A percentile compares a stretch with the other conserved stretches of the same genome.
Conservation (phyloP, 2,888 invertebrate genomes). For the Gisinianus flammeolus region DNA sequence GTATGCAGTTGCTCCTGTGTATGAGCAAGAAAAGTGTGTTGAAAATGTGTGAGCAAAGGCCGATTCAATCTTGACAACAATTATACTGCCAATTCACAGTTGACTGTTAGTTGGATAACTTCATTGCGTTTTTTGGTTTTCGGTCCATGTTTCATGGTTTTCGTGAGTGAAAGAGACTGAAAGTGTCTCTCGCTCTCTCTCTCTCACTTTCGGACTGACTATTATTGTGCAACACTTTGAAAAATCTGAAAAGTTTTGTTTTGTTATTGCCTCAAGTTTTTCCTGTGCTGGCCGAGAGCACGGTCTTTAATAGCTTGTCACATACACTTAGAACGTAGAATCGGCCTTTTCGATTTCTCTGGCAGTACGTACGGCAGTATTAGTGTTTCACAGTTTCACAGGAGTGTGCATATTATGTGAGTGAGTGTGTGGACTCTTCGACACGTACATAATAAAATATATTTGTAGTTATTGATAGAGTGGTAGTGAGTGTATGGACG, state of each 20-base stretch:
- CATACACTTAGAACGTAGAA: neutral
- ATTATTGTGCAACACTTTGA: neutral
- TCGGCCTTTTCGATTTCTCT: conserved; percentile 1
- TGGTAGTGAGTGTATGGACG: neutral
- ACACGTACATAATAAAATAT: neutral
- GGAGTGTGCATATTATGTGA: neutral
- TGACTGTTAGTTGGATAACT: neutral
- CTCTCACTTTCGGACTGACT: neutral
- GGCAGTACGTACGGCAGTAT: neutral
- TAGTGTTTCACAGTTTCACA: neutral
- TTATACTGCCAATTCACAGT: conserved; percentile 6
- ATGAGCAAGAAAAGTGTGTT: conserved; percentile 7
- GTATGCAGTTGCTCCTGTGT: neutral
- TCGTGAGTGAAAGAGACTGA: neutral
- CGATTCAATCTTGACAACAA: conserved; percentile 4
- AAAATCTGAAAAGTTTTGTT: neutral
- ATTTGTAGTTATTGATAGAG: neutral
- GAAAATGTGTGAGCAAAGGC: conserved; percentile 12
- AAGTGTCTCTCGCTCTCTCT: neutral
- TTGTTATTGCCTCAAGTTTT: too few relatives aligned
- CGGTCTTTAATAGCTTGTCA: conserved; percentile 12
- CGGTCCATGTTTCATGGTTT: neutral
- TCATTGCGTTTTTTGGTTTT: neutral
- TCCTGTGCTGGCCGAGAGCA: neutral
- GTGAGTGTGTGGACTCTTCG: neutral